phyloP scores from a whole-genome alignment of 2,797 vertebrate species.

The Syngnathus rostellatus region DNA sequence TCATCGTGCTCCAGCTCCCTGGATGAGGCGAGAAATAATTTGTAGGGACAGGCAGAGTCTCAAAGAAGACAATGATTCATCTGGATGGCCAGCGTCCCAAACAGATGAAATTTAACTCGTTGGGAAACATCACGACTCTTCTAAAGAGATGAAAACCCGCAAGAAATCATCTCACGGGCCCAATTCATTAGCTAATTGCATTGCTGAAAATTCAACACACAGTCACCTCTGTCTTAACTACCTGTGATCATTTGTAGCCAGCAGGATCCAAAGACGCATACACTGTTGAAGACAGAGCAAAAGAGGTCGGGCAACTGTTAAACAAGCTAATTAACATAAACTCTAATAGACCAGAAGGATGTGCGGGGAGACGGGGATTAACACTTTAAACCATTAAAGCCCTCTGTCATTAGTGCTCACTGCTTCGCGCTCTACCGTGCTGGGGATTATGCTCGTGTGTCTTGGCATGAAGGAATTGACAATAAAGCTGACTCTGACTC shows the following conservation, averaged over 20 bases:
- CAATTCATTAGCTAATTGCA: slow-evolving; percentile 30
- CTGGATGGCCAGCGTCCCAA: slow-evolving; percentile 22
- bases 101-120: slow-evolving; percentile 29
- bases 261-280: slow-evolving; percentile 37
- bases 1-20: slow-evolving; percentile 55
- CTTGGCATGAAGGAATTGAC: too few relatives aligned
- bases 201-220: slow-evolving; percentile 35
- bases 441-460: slow-evolving; percentile 15
- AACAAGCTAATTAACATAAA: slow-evolving; percentile 59
- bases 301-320: slow-evolving; percentile 50
- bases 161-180: slow-evolving; percentile 13
- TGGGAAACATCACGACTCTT: slow-evolving; percentile 22
- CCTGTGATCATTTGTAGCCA: slow-evolving; percentile 38
- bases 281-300: slow-evolving; percentile 27
- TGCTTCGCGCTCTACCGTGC: slow-evolving; percentile 18
- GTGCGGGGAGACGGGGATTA: slow-evolving; percentile 39
- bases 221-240: slow-evolving; percentile 39
- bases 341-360: slow-evolving; percentile 44
- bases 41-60: slow-evolving; percentile 50
- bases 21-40: slow-evolving; percentile 52
- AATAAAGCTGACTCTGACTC: too few relatives aligned
- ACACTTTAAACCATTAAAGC: slow-evolving; percentile 49
- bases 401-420: slow-evolving; percentile 32
- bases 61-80: slow-evolving; percentile 51
- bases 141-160: slow-evolving; percentile 18